A percentile compares a stretch with the other conserved stretches of the same genome.
These are phyloP conservation scores for Spilogale gracilis DNA, from an alignment of 2,113 vertebrate species.

Conservation along the genomic window DNA sequence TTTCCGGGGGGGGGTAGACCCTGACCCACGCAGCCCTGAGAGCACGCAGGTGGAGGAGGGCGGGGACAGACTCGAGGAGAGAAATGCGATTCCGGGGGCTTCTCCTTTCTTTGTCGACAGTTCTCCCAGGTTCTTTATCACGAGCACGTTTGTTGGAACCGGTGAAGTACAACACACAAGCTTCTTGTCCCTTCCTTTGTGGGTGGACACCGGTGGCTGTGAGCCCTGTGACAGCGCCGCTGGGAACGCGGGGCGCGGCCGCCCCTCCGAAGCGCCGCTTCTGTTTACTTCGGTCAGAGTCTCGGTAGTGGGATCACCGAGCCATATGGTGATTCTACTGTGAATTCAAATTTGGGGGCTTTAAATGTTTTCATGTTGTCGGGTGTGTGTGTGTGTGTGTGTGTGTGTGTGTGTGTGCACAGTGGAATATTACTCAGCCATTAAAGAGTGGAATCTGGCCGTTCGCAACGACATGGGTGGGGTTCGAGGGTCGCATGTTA, in stretches of 20 bases:
- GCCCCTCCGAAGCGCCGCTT: fast-evolving
- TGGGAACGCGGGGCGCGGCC: not conserved
- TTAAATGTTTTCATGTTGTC: too few relatives aligned
- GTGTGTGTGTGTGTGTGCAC: too few relatives aligned
- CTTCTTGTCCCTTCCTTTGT: fast-evolving
- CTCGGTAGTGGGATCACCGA: not conserved
- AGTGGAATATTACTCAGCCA: too few relatives aligned
- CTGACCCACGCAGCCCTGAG: not conserved
- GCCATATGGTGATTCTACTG: fast-evolving
- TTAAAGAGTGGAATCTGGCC: too few relatives aligned
- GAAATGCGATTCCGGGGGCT: too few relatives aligned
- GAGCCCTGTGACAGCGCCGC: not conserved
- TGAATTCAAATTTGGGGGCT: too few relatives aligned
- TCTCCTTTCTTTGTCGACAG: not conserved
- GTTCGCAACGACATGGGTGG: not conserved
- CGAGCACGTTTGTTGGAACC: fast-evolving
- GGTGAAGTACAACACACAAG: not conserved
- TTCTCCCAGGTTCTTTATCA: not conserved
- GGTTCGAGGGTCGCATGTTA: too few relatives aligned
- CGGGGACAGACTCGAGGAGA: too few relatives aligned
- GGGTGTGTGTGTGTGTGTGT: too few relatives aligned
- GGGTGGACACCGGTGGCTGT: not conserved
- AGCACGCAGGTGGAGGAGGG: too few relatives aligned
- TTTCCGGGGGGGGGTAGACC: not conserved
- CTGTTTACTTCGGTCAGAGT: not conserved